Evolutionary conservation across 2,888 invertebrate species (phyloP).

Genomic region (Troglohyphantes excavatus): DNA sequence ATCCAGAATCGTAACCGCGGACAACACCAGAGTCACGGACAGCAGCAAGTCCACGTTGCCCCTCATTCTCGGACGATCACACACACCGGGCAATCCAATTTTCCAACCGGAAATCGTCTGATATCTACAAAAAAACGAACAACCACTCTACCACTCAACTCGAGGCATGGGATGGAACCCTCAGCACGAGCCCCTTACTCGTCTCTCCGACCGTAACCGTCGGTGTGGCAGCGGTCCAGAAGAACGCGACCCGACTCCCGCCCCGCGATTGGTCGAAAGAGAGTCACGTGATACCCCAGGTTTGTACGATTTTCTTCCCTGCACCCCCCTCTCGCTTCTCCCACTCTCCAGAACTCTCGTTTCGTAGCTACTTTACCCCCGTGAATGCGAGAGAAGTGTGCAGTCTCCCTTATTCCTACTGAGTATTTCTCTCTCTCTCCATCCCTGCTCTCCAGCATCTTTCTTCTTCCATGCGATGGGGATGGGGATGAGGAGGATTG

Average conservation of each 20-base stretch:
- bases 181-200: not conserved
- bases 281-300: constrained; percentile 71
- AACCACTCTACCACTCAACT: not conserved
- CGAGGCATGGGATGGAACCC: not conserved
- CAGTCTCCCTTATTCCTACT: not conserved
- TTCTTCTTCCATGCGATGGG: not conserved
- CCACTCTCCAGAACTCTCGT: not conserved
- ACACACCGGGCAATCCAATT: not conserved
- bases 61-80: constrained; percentile 7
- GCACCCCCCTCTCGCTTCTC: too few relatives aligned
- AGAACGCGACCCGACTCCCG: constrained; percentile 31
- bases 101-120: not conserved
- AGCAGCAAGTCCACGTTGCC: constrained; percentile 50
- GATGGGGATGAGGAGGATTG: not conserved
- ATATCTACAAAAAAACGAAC: too few relatives aligned
- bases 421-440: not conserved
- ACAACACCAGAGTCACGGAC: constrained; percentile 33
- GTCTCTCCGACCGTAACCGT: constrained; percentile 37
- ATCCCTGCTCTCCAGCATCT: constrained; percentile 2
- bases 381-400: not conserved
- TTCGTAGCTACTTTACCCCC: not conserved
- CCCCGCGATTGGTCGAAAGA: constrained; percentile 40
- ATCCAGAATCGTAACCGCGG: constrained; percentile 45
- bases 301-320: constrained; percentile 74
- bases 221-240: constrained; percentile 72